Base-by-base conservation (phyloP, 2,797 vertebrate genomes). In the Micrastur ruficollis region DNA sequence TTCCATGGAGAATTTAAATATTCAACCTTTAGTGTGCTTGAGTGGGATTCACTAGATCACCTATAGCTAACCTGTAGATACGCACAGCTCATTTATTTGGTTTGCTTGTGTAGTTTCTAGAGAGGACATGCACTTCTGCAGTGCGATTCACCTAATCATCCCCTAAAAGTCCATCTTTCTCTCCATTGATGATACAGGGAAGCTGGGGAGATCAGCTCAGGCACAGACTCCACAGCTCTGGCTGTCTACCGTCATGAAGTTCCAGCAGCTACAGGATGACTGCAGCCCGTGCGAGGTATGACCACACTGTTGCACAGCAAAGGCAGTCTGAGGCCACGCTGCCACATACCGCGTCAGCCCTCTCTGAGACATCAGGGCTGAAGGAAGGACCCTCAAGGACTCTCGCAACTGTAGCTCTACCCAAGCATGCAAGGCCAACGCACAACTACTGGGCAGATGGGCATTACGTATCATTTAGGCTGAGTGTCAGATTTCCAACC, bases 231-330 rank as follows among this genome's bases (percentile, higher is more conserved):
- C 1, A 1, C 68, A 70, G 15, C 25, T 56, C 21, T 59, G 22
- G 3, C 19, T 83, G 9, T 47, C 50, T 70, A 18, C 13, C 71
- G 19, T 26, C 27, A 8, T 32, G 61, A 14, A 53, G 34, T 21
- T 67, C 49, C n/a, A 67, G 15, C 11, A 81, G 40, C 36, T 71
- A 16, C 14, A 50, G 27, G 47, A 6, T 63, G 31, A 32, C 25
- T 74, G 18, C 46, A 49, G 59, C 11, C 61, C 40, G 11, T 0
- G 1, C 27, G 32, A 63, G 11, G 9, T 36, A 14, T n/a, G 46
- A 67, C 5, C 23, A 50, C n/a, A 8, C 16, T 56, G 1, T 44
- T 25, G 27, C 21, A 58, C 1, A 0, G 7, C 2, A 6, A 84
- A 44, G 31, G 13, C 9, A 52, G 21, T 78, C 38, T 88, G 82